These are phyloP conservation scores for Paguma larvata DNA, from an alignment of 2,797 vertebrate species.

Conservation along the genomic window DNA sequence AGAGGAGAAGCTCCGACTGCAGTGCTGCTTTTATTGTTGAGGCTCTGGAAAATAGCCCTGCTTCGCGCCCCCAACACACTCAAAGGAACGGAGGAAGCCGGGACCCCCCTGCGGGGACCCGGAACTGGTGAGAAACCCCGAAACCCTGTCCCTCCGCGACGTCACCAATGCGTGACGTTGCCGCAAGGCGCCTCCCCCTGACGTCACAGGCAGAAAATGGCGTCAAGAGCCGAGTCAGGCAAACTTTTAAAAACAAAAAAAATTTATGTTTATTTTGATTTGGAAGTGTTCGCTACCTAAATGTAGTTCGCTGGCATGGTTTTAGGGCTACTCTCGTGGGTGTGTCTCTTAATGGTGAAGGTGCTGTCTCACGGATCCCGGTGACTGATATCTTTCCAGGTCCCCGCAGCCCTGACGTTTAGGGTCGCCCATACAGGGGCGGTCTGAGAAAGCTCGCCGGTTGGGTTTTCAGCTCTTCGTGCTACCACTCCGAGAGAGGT, in stretches of 20 bases:
- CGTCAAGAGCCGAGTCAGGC: not conserved
- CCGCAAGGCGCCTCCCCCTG: slow-evolving; percentile 59
- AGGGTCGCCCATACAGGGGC: not conserved
- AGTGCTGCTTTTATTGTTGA: not conserved
- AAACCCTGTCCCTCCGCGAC: not conserved
- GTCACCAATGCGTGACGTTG: slow-evolving; percentile 71
- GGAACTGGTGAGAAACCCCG: slow-evolving; percentile 77
- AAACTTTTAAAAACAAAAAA: slow-evolving; percentile 22
- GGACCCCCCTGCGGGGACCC: slow-evolving; percentile 30
- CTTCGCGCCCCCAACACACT: not conserved
- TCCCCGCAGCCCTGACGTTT: not conserved
- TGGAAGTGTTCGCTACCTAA: not conserved
- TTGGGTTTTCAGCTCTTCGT: not conserved
- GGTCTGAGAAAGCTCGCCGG: not conserved
- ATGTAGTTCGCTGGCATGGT: not conserved
- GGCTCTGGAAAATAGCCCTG: not conserved
- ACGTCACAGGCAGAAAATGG: slow-evolving; percentile 73
- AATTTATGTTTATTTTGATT: not conserved
- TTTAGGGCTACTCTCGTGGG: not conserved
- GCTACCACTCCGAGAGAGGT: not conserved
- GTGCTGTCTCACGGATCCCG: not conserved
- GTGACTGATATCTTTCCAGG: not conserved
- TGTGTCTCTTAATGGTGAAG: not conserved
- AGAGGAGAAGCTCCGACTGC: not conserved
- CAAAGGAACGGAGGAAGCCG: slow-evolving; percentile 58